Conservation (phyloP, 1,140 invertebrate species). For the Hetaerina americana region DNA sequence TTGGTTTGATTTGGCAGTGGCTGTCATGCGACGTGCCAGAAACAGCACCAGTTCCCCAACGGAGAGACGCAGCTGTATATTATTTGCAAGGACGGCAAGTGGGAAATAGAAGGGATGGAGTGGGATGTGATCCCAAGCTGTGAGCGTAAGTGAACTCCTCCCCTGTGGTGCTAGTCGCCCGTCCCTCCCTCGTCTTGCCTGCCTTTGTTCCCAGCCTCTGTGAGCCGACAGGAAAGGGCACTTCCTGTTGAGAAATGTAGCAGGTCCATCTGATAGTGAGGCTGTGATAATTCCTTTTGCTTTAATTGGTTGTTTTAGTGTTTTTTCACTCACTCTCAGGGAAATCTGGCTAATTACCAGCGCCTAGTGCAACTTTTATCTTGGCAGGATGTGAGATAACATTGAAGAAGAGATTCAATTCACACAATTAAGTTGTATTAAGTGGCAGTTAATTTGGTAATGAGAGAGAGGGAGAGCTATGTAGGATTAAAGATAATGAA, state of each 20-base stretch:
- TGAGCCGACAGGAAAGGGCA: neutral
- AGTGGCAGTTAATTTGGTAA: neutral
- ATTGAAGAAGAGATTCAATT: neutral
- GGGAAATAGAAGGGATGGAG: neutral
- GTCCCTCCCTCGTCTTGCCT: neutral
- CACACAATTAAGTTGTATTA: neutral
- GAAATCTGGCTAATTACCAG: too few relatives aligned
- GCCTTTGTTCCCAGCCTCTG: neutral
- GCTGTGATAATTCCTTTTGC: neutral
- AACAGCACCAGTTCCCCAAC: neutral
- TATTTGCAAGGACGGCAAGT: neutral
- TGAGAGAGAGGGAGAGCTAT: neutral
- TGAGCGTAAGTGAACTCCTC: neutral
- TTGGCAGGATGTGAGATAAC: neutral
- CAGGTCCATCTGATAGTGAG: neutral
- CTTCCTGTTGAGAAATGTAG: neutral
- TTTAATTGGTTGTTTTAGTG: neutral
- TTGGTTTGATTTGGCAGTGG: neutral
- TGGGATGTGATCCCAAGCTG: neutral
- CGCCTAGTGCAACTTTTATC: neutral
- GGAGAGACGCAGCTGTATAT: neutral
- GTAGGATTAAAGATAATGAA: too few relatives aligned
- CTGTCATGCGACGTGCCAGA: neutral
- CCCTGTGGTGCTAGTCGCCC: neutral
- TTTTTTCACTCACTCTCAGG: too few relatives aligned